These are phyloP conservation scores for Smutsia gigantea DNA, from an alignment of 2,797 vertebrate species.

Conservation along the genomic window DNA sequence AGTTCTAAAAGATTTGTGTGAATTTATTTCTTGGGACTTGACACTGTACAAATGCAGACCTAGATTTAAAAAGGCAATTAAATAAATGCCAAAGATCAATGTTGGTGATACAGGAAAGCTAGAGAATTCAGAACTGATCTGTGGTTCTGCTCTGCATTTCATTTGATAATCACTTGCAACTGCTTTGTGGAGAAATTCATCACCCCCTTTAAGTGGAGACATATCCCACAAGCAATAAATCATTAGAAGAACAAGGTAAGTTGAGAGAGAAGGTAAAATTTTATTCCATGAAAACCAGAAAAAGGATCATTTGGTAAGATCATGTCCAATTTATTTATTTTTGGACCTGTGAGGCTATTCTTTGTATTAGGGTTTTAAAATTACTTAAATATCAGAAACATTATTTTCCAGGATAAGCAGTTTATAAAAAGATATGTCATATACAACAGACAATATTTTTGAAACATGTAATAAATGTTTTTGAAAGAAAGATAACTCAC, in stretches of 20 bases:
- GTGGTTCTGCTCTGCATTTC: not conserved
- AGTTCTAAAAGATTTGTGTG: slow-evolving; percentile 47
- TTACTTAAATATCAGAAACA: slow-evolving; percentile 7
- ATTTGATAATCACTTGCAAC: not conserved
- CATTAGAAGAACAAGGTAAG: not conserved
- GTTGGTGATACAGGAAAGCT: not conserved
- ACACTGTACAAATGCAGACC: slow-evolving; percentile 50
- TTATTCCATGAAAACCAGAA: not conserved
- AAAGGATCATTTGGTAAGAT: not conserved
- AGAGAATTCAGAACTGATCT: not conserved
- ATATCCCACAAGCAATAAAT: not conserved
- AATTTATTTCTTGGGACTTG: slow-evolving; percentile 12
- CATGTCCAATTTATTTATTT: not conserved
- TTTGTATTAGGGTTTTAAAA: slow-evolving; percentile 27
- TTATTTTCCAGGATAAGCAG: not conserved
- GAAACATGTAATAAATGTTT: slow-evolving; percentile 5
- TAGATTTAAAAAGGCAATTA: slow-evolving; percentile 35
- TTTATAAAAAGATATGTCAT: not conserved
- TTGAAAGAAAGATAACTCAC: not conserved
- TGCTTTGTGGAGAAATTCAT: not conserved
- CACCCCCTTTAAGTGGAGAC: not conserved
- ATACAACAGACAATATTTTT: not conserved
- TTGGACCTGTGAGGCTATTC: not conserved
- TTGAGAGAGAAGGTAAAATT: not conserved
- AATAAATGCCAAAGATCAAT: slow-evolving; percentile 51